Evolutionary conservation across 2,797 vertebrate species (phyloP).

Genomic region (Leptoclinus maculatus): DNA sequence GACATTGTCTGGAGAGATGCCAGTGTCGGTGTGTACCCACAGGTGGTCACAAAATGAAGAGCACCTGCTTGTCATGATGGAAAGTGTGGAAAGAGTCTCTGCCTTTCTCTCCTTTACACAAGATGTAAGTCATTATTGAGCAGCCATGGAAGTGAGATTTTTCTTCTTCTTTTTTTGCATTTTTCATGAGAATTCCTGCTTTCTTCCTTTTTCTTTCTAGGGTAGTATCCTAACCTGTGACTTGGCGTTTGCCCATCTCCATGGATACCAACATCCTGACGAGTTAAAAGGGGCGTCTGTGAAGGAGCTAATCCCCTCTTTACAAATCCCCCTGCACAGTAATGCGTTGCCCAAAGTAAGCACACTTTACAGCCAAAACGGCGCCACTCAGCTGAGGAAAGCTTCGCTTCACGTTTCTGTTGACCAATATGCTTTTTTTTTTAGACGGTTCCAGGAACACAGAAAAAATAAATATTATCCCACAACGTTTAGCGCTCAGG

Average conservation of each 20-base stretch:
- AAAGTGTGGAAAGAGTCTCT: slow-evolving; percentile 89
- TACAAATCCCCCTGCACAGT: slow-evolving; percentile 87
- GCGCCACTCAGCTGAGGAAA: slow-evolving; percentile 28
- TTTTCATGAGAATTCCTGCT: background rate
- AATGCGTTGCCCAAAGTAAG: slow-evolving; percentile 88
- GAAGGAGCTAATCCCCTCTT: slow-evolving; percentile 88
- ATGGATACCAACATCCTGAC: slow-evolving; percentile 85
- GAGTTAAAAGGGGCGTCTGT: slow-evolving; percentile 86
- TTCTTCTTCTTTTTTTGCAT: background rate
- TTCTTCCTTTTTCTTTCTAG: slow-evolving; percentile 70
- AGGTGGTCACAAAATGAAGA: slow-evolving; percentile 69
- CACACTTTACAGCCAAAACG: slow-evolving; percentile 23
- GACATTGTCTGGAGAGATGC: slow-evolving; percentile 82
- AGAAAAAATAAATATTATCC: slow-evolving; percentile 1
- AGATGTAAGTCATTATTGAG: slow-evolving; percentile 78
- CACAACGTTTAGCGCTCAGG: background rate
- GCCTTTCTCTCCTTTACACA: slow-evolving; percentile 86
- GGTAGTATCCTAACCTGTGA: slow-evolving; percentile 90
- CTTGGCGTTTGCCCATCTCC: slow-evolving; percentile 88
- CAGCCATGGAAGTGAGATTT: background rate
- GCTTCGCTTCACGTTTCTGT: slow-evolving; percentile 31
- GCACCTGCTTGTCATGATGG: slow-evolving; percentile 85
- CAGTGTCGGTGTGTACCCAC: slow-evolving; percentile 87
- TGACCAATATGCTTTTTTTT: slow-evolving; percentile 9
- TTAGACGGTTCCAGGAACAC: slow-evolving; percentile 7